Base-by-base conservation (phyloP, 64 coral and sea anemone species). In the Stichodactyla mertensii region DNA sequence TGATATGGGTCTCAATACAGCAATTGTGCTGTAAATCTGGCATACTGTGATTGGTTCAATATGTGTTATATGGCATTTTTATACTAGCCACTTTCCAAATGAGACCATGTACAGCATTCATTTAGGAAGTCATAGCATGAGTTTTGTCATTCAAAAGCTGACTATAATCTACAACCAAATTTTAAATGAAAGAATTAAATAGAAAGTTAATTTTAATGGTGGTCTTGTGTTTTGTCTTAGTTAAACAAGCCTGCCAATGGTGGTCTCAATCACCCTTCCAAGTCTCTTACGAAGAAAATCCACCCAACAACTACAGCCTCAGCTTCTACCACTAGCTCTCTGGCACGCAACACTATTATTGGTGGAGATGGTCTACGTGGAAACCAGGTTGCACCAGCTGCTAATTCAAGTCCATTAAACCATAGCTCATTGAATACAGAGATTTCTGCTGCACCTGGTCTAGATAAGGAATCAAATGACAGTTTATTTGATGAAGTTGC, bases 311-410 rank as follows among this genome's bases (percentile, higher is more conserved):
- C 83, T 15, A 60, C 15, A 26, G 27, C 83, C 15, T 55, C 27
- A 31, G 26, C 83, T 9, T 61, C 83, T 51, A 61, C 19, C 6
- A 85, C 83, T 24, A 85, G n/a, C n/a, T 85, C 83, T 64, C 83
- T 85, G 8, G 10, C 20, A 0, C 80, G 52, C 61, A n/a, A 88
- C 52, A 74, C 24, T 24, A 86, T 82, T 16, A 86, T 93, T 54
- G 95, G 95, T 14, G 92, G 83, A 60, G 82, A 91, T 83, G 95
- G 95, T 80, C 74, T 97, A 52, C 95, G 95, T 66, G 95, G 95
- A 2, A 88, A 97, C 62, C 95, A 91, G n/a, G 74, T 83, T 77
- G 95, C 95, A 9, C 95, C 95, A 51, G 88, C 86, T 84, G 91
- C 85, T 10, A 79, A 91, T 83, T 51, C 86, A 54, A 93, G 84